Evolutionary conservation across 2,113 vertebrate species (phyloP).

Genomic region (Thermophis baileyi): DNA sequence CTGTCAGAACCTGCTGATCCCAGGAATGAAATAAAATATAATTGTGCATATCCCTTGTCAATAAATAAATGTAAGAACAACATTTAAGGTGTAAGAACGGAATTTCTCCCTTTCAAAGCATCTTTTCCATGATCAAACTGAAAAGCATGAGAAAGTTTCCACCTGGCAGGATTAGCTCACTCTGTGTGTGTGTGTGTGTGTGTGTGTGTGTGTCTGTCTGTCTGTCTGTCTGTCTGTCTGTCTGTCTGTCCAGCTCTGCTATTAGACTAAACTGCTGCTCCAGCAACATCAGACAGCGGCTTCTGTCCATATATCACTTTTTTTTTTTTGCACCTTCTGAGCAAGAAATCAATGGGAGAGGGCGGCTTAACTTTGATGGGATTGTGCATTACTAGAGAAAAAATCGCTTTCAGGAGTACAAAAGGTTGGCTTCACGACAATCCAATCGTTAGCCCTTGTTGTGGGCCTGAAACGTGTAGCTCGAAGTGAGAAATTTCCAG

Average conservation of each 20-base stretch:
- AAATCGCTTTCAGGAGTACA: neutral
- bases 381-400: neutral
- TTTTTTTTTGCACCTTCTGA: neutral
- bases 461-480: constrained; percentile 14
- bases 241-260: neutral
- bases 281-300: neutral
- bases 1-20: no score
- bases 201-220: no score
- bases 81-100: no score
- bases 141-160: neutral
- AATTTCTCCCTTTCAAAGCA: neutral
- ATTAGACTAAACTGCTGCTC: neutral
- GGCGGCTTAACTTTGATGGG: neutral
- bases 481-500: neutral
- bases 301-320: neutral
- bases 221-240: neutral
- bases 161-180: neutral
- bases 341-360: neutral
- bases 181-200: no score
- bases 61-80: neutral
- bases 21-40: neutral
- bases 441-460: constrained; percentile 3
- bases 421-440: neutral
- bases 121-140: neutral
- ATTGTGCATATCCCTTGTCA: neutral